Conservation (phyloP, 2,113 vertebrate species). For the Furnarius figulus region DNA sequence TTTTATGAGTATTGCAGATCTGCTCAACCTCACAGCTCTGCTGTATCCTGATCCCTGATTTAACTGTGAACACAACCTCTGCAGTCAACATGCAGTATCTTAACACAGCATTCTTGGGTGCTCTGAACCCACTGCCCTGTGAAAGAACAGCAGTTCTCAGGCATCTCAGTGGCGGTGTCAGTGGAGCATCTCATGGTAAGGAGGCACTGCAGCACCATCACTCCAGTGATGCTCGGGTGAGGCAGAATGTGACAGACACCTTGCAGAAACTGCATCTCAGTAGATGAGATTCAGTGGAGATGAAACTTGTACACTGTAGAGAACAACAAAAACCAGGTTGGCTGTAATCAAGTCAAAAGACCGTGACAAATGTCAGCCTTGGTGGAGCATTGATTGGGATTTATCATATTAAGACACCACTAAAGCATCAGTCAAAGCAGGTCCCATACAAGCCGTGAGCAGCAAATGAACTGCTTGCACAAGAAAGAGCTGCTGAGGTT, state of each 20-base stretch:
- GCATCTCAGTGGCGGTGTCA: not conserved
- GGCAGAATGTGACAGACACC: fast-evolving
- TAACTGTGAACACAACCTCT: not conserved
- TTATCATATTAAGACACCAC: fast-evolving
- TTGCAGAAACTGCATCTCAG: not conserved
- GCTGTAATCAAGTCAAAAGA: not conserved
- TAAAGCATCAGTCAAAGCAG: not conserved
- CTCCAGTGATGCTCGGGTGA: not conserved
- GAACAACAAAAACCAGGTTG: not conserved
- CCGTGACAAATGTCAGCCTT: not conserved
- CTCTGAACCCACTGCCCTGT: not conserved
- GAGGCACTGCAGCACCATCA: not conserved
- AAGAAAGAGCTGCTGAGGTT: fast-evolving
- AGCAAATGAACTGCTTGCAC: not conserved
- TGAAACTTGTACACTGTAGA: not conserved
- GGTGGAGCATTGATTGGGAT: not conserved
- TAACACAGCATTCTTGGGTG: not conserved
- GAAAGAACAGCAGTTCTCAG: not conserved
- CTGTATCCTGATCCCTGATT: not conserved
- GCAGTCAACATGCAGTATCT: not conserved
- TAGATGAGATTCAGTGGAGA: not conserved
- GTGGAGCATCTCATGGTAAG: not conserved
- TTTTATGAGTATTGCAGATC: not conserved
- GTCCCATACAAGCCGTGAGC: not conserved
- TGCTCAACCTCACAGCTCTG: not conserved